A percentile compares a stretch with the other conserved stretches of the same genome.
Conservation (phyloP, 2,113 vertebrate genomes). For the Pangasianodon gigas region DNA sequence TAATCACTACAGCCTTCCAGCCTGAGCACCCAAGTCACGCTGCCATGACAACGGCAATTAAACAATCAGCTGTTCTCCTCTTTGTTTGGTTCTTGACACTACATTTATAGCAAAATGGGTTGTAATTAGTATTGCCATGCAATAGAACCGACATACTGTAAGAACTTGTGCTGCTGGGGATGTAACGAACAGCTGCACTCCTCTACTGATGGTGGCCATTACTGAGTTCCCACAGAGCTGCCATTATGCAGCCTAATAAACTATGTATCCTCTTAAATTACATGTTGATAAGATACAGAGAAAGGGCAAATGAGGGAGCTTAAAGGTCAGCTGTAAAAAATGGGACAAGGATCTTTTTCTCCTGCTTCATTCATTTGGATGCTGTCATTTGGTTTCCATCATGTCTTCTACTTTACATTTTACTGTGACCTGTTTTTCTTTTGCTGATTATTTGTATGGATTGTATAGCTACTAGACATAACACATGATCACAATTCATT, state of each 20-base stretch:
- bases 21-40: conserved; percentile 67
- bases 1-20: conserved; percentile 64
- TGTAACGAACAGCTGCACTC: conserved; percentile 60
- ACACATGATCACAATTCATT: background rate
- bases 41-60: conserved; percentile 85
- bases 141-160: conserved; percentile 68
- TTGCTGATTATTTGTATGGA: background rate
- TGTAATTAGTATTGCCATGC: conserved; percentile 79
- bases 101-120: conserved; percentile 67
- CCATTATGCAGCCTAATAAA: conserved; percentile 57
- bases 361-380: background rate
- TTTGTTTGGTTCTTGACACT: conserved; percentile 71
- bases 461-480: background rate
- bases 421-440: background rate
- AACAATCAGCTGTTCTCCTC: conserved; percentile 78
- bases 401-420: background rate
- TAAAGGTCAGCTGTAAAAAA: conserved; percentile 40
- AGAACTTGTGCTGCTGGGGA: conserved; percentile 54
- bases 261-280: conserved; percentile 49
- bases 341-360: background rate
- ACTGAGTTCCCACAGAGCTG: conserved; percentile 58
- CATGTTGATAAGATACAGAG: conserved; percentile 50
- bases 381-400: background rate
- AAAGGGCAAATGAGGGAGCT: conserved; percentile 39
- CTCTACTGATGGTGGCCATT: conserved; percentile 58